Evolutionary conservation across 2,888 invertebrate genomes (phyloP), one percentile per base, ranked within the genome.

Genomic region (Anoplius nigerrimus): DNA sequence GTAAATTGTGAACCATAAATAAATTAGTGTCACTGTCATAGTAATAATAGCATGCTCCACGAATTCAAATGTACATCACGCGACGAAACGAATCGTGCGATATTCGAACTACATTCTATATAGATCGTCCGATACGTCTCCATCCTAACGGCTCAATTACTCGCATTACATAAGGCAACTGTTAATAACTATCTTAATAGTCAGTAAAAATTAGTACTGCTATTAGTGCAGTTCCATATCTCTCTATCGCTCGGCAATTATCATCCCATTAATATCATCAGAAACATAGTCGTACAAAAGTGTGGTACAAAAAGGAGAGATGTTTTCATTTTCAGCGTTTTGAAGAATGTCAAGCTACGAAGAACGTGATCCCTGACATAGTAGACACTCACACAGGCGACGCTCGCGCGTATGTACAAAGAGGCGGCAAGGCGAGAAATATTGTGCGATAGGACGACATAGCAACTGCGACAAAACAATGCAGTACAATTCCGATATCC

Each of bases 311-410:
- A 51, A 62, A 57, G 15, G 16, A 8, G 46, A 42, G 27, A 57
- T 60, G 52, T 51, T 69, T 73, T 74, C 74, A 69, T 75, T 71
- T 68, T 71, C 74, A 56, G 64, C 53, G 69, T 69, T 74, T 75
- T 75, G 74, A 80, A 77, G 82, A 83, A 83, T 81, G 82, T 79
- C 79, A 77, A 73, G 79, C n/a, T n/a, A n/a, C n/a, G n/a, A n/a
- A n/a, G n/a, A n/a, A n/a, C 68, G 52, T 52, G 6, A 2, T 22
- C 21, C 52, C 13, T 22, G 55, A 20, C 27, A 34, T 34, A 0
- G 53, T 11, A 22, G 4, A 0, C 4, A 13, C n/a, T 22, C 53
- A 22, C 53, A 24, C n/a, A 18, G 1, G 4, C n/a, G 24, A 27
- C 42, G 52, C 42, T n/a, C 48, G 45, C 46, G 45, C 16, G 13